phyloP scores from a whole-genome alignment of 64 coral and sea anemone genomes.

The Catalaphyllia jardinei region DNA sequence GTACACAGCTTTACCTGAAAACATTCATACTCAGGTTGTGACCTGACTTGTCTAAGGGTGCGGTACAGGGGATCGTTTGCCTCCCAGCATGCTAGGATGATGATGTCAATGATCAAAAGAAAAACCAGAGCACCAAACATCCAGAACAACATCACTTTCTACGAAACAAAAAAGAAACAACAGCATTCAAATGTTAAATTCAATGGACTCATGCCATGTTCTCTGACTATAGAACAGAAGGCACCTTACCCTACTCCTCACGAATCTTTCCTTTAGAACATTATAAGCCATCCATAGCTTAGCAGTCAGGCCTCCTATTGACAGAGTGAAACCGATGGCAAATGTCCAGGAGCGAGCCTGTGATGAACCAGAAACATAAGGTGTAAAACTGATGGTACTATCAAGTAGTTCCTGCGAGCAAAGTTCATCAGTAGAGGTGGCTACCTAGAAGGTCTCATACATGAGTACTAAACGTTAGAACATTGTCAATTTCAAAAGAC shows the following conservation, averaged over 20 bases:
- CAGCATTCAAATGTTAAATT: no score
- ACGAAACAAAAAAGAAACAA: not conserved
- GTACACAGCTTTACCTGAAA: constrained; percentile 38
- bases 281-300: constrained; percentile 90
- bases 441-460: no score
- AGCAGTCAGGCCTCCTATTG: constrained; percentile 61
- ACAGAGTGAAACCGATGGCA: constrained; percentile 73
- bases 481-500: no score
- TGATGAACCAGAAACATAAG: not conserved
- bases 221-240: no score
- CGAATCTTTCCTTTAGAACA: constrained; percentile 73
- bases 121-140: constrained; percentile 54
- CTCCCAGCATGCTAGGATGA: constrained; percentile 80
- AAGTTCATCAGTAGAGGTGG: no score
- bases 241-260: constrained; percentile 47
- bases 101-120: constrained; percentile 68
- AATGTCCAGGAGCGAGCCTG: constrained; percentile 91
- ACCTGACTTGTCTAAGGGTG: constrained; percentile 42
- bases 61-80: constrained; percentile 54
- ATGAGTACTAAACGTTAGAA: no score
- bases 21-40: constrained; percentile 74
- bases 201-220: no score
- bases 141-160: constrained; percentile 76
- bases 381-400: no score
- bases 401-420: no score